phyloP scores from a whole-genome alignment of 2,797 vertebrate species.

The Acridotheres tristis region DNA sequence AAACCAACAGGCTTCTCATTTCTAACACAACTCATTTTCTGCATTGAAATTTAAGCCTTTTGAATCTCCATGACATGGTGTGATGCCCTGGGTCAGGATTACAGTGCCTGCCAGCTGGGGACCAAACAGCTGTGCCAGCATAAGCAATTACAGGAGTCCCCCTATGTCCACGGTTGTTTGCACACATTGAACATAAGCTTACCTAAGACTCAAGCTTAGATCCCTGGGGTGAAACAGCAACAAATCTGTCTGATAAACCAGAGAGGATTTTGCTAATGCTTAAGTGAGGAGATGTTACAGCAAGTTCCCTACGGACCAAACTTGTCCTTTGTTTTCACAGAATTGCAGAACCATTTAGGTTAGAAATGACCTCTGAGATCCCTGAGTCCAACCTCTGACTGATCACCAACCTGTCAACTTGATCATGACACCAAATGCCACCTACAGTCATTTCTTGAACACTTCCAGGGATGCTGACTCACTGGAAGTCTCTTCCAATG shows the following conservation, averaged over 20 bases:
- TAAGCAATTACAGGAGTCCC: neutral
- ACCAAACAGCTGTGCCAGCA: neutral
- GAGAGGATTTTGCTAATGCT: neutral
- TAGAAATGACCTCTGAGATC: neutral
- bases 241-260: neutral
- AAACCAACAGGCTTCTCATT: neutral
- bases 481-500: neutral
- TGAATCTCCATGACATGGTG: neutral
- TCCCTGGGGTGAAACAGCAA: neutral
- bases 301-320: neutral
- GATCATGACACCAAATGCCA: neutral
- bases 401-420: accelerated
- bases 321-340: neutral
- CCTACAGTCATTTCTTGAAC: neutral
- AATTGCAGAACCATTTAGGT: neutral
- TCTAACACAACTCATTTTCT: neutral
- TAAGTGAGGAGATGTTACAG: neutral
- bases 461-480: neutral
- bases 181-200: neutral
- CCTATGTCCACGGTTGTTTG: accelerated
- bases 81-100: neutral
- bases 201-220: neutral
- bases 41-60: neutral
- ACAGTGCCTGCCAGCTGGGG: neutral
- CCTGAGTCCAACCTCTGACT: neutral